These are phyloP conservation scores for Chrysolophus pictus DNA, from an alignment of 2,797 vertebrate genomes.

Conservation along the genomic window DNA sequence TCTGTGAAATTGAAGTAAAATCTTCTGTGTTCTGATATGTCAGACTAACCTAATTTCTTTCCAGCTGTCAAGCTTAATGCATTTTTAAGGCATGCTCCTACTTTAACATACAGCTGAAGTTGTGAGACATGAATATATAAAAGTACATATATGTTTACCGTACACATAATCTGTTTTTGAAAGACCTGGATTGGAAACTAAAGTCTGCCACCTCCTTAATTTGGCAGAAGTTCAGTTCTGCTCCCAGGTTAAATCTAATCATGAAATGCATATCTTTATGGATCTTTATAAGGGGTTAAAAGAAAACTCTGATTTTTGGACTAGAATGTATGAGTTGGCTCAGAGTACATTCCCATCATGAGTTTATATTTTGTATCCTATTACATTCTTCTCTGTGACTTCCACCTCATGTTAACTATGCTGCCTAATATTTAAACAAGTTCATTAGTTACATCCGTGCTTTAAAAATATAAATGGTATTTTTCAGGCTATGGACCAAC, in stretches of 20 bases:
- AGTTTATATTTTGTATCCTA: not conserved
- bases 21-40: conserved; percentile 23
- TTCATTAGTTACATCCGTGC: not conserved
- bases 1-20: conserved; percentile 30
- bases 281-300: not conserved
- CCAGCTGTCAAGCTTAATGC: conserved; percentile 2
- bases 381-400: not conserved
- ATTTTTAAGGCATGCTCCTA: conserved; percentile 42
- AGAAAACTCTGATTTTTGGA: not conserved
- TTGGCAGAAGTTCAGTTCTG: not conserved
- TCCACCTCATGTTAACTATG: not conserved
- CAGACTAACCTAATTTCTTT: not conserved
- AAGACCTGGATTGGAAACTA: not conserved
- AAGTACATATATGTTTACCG: not conserved
- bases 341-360: fast-evolving
- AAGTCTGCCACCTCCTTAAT: not conserved
- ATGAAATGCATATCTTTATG: not conserved
- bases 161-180: not conserved
- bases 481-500: conserved; percentile 63
- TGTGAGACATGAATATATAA: not conserved
- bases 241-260: not conserved
- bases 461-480: conserved; percentile 56
- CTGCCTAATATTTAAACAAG: conserved; percentile 45
- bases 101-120: not conserved
- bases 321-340: not conserved